phyloP scores from a whole-genome alignment of 35 echinoderm and acorn worm species.

The Lytechinus pictus region DNA sequence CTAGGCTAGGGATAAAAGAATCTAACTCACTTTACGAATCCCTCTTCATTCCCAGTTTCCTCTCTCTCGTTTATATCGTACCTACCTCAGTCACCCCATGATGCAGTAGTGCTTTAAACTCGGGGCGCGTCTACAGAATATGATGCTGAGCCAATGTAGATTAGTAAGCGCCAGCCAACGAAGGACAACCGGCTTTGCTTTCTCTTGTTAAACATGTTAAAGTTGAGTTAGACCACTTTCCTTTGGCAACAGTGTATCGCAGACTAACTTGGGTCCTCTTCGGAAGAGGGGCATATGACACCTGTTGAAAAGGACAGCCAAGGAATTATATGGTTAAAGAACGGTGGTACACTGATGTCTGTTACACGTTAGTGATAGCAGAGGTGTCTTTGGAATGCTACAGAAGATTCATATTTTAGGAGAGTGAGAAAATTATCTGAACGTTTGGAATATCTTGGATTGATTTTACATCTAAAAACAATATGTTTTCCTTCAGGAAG shows the following conservation, averaged over 20 bases:
- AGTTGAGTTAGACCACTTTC: background rate
- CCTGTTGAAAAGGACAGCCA: background rate
- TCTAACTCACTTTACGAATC: background rate
- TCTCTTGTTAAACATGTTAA: background rate
- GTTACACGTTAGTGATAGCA: background rate
- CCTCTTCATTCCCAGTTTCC: background rate
- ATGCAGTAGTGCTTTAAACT: background rate
- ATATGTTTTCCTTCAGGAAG: background rate
- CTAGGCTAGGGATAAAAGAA: background rate
- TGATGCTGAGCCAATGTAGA: background rate
- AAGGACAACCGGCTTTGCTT: background rate
- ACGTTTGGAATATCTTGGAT: slow-evolving; percentile 5
- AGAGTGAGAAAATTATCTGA: background rate
- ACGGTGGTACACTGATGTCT: background rate
- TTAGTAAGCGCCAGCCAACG: background rate
- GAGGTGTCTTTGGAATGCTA: background rate
- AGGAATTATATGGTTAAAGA: background rate
- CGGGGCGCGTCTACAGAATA: background rate
- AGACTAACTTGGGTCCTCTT: background rate
- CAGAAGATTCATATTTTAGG: background rate
- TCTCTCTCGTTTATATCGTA: background rate
- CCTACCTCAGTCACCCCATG: background rate
- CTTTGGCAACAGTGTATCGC: background rate
- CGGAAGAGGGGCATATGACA: background rate
- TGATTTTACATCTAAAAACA: background rate